These are phyloP conservation scores for Grallaria varia DNA, from an alignment of 2,113 vertebrate genomes.

Conservation along the genomic window DNA sequence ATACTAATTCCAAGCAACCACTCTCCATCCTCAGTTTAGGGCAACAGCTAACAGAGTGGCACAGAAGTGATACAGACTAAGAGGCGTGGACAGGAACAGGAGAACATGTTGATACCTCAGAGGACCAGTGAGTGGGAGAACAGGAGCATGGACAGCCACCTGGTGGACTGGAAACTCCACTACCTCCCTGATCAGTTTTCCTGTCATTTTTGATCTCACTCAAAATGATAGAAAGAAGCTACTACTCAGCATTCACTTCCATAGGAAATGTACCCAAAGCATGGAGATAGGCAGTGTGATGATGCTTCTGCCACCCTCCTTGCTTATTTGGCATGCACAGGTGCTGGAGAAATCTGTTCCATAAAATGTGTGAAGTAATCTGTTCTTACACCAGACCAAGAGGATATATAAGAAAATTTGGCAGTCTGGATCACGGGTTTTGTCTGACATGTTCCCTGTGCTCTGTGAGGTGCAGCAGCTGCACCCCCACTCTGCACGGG, in stretches of 20 bases:
- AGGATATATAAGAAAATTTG: neutral
- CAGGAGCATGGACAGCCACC: neutral
- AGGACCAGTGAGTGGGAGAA: neutral
- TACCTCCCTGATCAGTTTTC: neutral
- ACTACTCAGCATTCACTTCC: neutral
- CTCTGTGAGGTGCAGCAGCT: neutral
- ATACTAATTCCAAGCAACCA: neutral
- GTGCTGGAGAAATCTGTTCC: neutral
- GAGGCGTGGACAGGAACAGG: neutral
- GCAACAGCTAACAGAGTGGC: neutral
- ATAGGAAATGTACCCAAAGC: neutral
- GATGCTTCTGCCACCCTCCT: neutral
- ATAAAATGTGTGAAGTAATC: conserved; percentile 1
- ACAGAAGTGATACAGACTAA: rapidly evolving
- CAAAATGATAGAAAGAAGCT: neutral
- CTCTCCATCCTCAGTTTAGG: neutral
- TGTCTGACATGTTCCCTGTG: neutral
- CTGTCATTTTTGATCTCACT: neutral
- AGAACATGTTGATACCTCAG: neutral
- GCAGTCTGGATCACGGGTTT: neutral
- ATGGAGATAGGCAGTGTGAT: neutral
- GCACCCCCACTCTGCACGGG: neutral
- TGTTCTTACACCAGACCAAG: neutral
- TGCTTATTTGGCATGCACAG: neutral
- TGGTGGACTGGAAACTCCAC: neutral